Evolutionary conservation across 1,140 invertebrate genomes (phyloP).

Genomic region (Diploscapter pachys): DNA sequence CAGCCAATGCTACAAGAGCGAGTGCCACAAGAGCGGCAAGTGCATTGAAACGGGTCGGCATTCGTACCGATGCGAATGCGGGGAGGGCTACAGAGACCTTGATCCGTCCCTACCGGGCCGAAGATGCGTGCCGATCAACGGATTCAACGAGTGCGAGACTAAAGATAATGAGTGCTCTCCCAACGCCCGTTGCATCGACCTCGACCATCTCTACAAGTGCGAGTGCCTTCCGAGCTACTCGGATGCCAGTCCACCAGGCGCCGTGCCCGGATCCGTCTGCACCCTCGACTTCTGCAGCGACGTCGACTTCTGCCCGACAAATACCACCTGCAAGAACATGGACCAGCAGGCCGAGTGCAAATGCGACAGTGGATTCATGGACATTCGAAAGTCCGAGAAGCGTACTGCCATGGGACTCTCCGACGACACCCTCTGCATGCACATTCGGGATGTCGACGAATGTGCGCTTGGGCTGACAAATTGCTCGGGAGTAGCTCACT

Average conservation of each 20-base stretch:
- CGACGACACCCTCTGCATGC: slow-evolving; percentile 48
- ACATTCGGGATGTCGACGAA: slow-evolving; percentile 51
- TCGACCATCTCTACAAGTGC: slow-evolving; percentile 39
- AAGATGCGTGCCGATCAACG: slow-evolving; percentile 29
- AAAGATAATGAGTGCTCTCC: slow-evolving; percentile 42
- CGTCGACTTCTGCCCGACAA: slow-evolving; percentile 55
- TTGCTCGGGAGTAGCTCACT: slow-evolving; percentile 55
- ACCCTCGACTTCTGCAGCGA: slow-evolving; percentile 56
- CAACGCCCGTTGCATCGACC: slow-evolving; percentile 43
- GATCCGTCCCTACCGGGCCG: slow-evolving; percentile 34
- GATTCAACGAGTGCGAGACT: slow-evolving; percentile 42
- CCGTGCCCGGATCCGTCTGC: slow-evolving; percentile 52
- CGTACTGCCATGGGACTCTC: slow-evolving; percentile 46
- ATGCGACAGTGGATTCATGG: slow-evolving; percentile 52
- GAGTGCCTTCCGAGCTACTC: slow-evolving; percentile 46
- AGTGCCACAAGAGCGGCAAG: slow-evolving; percentile 55
- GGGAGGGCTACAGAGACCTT: slow-evolving; percentile 38
- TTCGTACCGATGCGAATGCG: slow-evolving; percentile 49
- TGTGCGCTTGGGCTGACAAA: slow-evolving; percentile 56
- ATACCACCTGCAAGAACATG: slow-evolving; percentile 53
- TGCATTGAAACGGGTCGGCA: slow-evolving; percentile 56
- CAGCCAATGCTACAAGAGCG: slow-evolving; percentile 57
- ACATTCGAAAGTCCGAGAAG: slow-evolving; percentile 50
- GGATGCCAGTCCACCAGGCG: slow-evolving; percentile 48
- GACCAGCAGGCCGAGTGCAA: slow-evolving; percentile 56